These are phyloP conservation scores for Andrena camellia DNA, from an alignment of 2,888 invertebrate species.

Conservation along the genomic window DNA sequence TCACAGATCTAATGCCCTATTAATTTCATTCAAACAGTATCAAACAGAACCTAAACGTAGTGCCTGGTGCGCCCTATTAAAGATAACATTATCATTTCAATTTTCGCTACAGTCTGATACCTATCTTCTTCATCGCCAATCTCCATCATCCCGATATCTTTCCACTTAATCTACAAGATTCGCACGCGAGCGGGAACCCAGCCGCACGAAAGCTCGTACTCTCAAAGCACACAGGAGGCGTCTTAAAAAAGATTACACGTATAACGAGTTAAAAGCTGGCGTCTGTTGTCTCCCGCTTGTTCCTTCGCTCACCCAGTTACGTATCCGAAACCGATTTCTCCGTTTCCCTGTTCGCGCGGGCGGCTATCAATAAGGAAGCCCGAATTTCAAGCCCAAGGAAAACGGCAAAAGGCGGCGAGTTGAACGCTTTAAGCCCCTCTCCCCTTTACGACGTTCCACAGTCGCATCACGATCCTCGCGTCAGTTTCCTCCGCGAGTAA, in stretches of 20 bases:
- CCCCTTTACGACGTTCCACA: conserved; percentile 71
- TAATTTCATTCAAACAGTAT: too few species aligned
- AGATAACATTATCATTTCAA: not conserved
- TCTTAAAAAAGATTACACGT: not conserved
- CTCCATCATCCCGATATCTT: not conserved
- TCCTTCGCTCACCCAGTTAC: conserved; percentile 44
- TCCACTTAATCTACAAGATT: not conserved
- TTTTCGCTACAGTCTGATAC: not conserved
- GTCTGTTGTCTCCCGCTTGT: conserved; percentile 30
- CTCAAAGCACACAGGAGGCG: not conserved
- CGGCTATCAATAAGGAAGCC: conserved; percentile 59
- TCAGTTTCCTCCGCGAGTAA: conserved; percentile 72
- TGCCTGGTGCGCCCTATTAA: too few species aligned
- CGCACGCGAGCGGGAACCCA: not conserved
- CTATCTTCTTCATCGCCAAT: not conserved
- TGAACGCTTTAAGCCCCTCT: conserved; percentile 66
- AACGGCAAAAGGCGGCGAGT: conserved; percentile 32
- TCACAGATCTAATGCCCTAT: not conserved
- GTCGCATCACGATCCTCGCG: conserved; percentile 73
- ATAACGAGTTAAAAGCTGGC: conserved; percentile 34
- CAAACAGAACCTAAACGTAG: too few species aligned
- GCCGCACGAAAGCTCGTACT: not conserved
- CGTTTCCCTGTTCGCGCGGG: conserved; percentile 18
- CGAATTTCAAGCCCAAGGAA: conserved; percentile 48
- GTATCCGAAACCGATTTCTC: conserved; percentile 63